Percentiles rank a stretch among this genome's conserved stretches.
phyloP scores from a whole-genome alignment of 1,140 invertebrate species.

The Tenebrio molitor region DNA sequence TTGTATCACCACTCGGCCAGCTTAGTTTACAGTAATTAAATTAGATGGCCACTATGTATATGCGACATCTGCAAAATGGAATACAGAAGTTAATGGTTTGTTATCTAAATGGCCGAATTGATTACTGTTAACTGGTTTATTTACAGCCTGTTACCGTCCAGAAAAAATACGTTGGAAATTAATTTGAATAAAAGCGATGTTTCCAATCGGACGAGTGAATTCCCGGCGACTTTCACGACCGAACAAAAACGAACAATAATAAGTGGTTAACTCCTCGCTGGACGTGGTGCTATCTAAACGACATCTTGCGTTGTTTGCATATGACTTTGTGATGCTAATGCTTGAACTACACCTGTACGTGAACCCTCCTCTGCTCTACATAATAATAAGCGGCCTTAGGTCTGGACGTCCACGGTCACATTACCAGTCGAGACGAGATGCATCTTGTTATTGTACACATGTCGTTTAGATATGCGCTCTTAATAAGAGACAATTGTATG shows the following conservation, averaged over 20 bases:
- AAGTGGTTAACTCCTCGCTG: slow-evolving; percentile 10
- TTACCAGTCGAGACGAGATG: slow-evolving; percentile 34
- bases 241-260: background rate
- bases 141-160: background rate
- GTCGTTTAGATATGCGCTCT: slow-evolving; percentile 56
- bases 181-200: too few species aligned
- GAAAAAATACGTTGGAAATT: slow-evolving; percentile 1
- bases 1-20: slow-evolving; percentile 52
- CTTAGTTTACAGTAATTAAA: slow-evolving; percentile 57
- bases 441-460: slow-evolving; percentile 45
- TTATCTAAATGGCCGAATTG: slow-evolving; percentile 49
- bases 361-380: slow-evolving; percentile 47
- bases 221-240: background rate
- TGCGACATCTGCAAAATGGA: slow-evolving; percentile 57
- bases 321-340: slow-evolving; percentile 52
- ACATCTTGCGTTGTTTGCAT: slow-evolving; percentile 50
- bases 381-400: slow-evolving; percentile 47
- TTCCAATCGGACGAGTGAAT: background rate
- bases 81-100: slow-evolving; percentile 56
- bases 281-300: slow-evolving; percentile 49
- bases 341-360: slow-evolving; percentile 50
- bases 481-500: slow-evolving; percentile 55
- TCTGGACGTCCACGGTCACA: slow-evolving; percentile 7
- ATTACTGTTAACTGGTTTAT: slow-evolving; percentile 40
- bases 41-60: slow-evolving; percentile 53